A percentile compares a stretch with the other conserved stretches of the same genome.
These are phyloP conservation scores for Aulostomus chinensis DNA, from an alignment of 2,797 vertebrate species.

Conservation along the genomic window DNA sequence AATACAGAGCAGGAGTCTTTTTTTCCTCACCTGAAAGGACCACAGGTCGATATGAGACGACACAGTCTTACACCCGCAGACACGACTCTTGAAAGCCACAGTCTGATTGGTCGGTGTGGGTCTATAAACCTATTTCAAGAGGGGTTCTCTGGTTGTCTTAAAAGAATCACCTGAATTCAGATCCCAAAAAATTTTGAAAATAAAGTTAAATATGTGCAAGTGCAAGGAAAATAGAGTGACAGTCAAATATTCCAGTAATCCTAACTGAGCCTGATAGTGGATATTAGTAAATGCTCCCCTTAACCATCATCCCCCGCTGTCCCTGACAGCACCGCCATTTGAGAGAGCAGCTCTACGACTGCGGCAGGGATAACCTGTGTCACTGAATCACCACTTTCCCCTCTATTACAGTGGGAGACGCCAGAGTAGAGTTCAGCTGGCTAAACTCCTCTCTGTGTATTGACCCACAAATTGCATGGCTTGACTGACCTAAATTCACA, in stretches of 20 bases:
- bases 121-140: too few relatives aligned
- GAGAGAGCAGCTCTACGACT: constrained; percentile 9
- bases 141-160: too few relatives aligned
- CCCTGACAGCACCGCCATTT: constrained; percentile 15
- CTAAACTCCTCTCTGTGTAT: constrained; percentile 55
- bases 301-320: constrained; percentile 4
- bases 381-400: constrained; percentile 52
- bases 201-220: too few relatives aligned
- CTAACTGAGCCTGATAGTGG: constrained; percentile 23
- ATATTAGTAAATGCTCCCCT: constrained; percentile 27
- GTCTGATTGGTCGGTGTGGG: too few relatives aligned
- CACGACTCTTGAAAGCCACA: too few relatives aligned
- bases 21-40: too few relatives aligned
- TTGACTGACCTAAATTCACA: constrained; percentile 71
- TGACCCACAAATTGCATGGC: constrained; percentile 66
- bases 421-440: constrained; percentile 17
- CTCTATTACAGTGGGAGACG: constrained; percentile 46
- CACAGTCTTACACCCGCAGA: too few relatives aligned
- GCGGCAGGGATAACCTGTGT: constrained; percentile 30
- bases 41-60: too few relatives aligned
- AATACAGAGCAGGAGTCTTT: too few relatives aligned
- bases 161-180: too few relatives aligned
- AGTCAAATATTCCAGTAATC: constrained; percentile 6
- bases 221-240: too few relatives aligned
- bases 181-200: too few relatives aligned